These are phyloP conservation scores for Leucoraja erinaceus DNA, from an alignment of 2,113 vertebrate species.

Conservation along the genomic window DNA sequence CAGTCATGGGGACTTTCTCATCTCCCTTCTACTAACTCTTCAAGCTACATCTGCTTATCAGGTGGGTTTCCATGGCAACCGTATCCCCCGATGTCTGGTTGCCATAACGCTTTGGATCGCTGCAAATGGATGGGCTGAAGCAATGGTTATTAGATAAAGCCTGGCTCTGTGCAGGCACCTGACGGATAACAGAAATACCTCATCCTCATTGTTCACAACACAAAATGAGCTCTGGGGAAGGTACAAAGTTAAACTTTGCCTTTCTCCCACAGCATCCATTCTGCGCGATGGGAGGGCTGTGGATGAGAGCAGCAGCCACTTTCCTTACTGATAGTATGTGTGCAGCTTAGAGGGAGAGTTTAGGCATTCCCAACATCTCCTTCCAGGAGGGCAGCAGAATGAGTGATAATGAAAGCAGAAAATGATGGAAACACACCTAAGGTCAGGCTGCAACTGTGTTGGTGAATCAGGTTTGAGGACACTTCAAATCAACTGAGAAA, in stretches of 20 bases:
- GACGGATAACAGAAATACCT: not conserved
- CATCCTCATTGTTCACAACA: not conserved
- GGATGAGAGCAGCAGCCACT: not conserved
- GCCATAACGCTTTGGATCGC: slow-evolving; percentile 1
- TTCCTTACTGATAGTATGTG: too few relatives aligned
- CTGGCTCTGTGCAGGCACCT: too few relatives aligned
- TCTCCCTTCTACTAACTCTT: not conserved
- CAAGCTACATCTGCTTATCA: not conserved
- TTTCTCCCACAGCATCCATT: not conserved
- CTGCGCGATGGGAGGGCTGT: too few relatives aligned
- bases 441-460: too few relatives aligned
- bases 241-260: not conserved
- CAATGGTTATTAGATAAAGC: not conserved
- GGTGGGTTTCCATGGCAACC: slow-evolving; percentile 19
- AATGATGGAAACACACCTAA: too few relatives aligned
- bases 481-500: too few relatives aligned
- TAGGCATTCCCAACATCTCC: not conserved
- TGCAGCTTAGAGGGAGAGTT: not conserved
- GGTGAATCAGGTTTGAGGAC: too few relatives aligned
- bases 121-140: not conserved
- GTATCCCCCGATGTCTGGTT: not conserved
- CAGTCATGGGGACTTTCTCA: not conserved
- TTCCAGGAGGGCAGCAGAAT: not conserved
- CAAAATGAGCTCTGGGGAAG: not conserved
- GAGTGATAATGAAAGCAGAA: not conserved